These are phyloP conservation scores for Ips nitidus DNA, from an alignment of 1,140 invertebrate species.

Conservation along the genomic window DNA sequence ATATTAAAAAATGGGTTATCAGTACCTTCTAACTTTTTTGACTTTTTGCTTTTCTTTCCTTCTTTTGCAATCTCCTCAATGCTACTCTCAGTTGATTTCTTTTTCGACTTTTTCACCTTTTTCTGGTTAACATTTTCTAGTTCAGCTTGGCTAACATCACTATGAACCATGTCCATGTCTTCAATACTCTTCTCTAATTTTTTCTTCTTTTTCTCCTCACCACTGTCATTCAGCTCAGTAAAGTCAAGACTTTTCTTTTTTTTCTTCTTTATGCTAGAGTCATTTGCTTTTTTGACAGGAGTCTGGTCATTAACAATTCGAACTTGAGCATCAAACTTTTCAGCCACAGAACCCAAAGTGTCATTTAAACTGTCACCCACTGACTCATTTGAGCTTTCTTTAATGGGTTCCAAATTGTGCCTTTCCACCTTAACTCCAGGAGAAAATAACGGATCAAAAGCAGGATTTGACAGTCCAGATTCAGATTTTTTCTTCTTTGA, in stretches of 20 bases:
- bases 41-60: constrained; percentile 21
- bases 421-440: constrained; percentile 36
- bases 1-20: constrained; percentile 34
- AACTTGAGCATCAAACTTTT: constrained; percentile 28
- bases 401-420: constrained; percentile 43
- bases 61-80: too few relatives aligned
- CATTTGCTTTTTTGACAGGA: constrained; percentile 6
- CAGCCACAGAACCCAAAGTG: constrained; percentile 9
- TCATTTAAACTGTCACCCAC: constrained; percentile 19
- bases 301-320: constrained; percentile 26
- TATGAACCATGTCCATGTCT: neutral
- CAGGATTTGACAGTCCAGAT: constrained; percentile 43
- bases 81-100: neutral
- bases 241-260: constrained; percentile 21
- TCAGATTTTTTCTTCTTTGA: constrained; percentile 18
- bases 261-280: constrained; percentile 16
- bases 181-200: constrained; percentile 6
- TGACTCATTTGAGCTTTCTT: constrained; percentile 30
- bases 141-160: constrained; percentile 13
- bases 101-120: constrained; percentile 31
- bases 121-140: constrained; percentile 12
- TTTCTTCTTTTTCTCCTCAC: constrained; percentile 21
- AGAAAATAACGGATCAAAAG: constrained; percentile 41
- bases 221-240: neutral
- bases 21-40: constrained; percentile 13